These are phyloP conservation scores for Ericerus pela DNA, from an alignment of 1,140 invertebrate species.

Conservation along the genomic window DNA sequence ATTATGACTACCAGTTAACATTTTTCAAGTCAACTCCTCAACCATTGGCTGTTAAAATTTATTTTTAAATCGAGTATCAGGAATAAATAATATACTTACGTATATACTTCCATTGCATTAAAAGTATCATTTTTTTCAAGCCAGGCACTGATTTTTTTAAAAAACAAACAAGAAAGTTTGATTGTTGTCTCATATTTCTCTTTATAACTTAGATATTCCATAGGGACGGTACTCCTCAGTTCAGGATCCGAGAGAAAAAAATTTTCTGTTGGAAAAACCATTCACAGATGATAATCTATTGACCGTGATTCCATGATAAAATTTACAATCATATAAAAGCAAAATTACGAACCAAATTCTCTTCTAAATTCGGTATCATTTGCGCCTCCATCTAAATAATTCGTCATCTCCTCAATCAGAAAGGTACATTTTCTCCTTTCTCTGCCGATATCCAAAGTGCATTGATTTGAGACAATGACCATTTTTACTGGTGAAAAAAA, in stretches of 20 bases:
- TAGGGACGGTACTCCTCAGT: constrained; percentile 49
- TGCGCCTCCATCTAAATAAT: constrained; percentile 57
- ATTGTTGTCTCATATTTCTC: constrained; percentile 70
- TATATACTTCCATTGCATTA: constrained; percentile 22
- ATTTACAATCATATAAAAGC: too few relatives aligned
- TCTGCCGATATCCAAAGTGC: constrained; percentile 51
- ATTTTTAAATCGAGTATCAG: too few relatives aligned
- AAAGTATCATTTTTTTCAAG: constrained; percentile 20
- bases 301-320: too few relatives aligned
- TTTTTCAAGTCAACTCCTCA: too few relatives aligned
- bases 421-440: constrained; percentile 65
- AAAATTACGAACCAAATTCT: constrained; percentile 48
- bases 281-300: too few relatives aligned
- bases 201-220: constrained; percentile 67
- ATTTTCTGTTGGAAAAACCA: constrained; percentile 43
- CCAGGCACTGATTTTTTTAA: constrained; percentile 49
- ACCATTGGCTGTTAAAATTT: too few relatives aligned
- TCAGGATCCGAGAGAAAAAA: constrained; percentile 55
- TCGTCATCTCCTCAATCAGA: constrained; percentile 53
- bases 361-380: constrained; percentile 55
- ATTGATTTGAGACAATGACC: too few relatives aligned
- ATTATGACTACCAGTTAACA: too few relatives aligned
- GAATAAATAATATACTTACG: too few relatives aligned
- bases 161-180: constrained; percentile 53
- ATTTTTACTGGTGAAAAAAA: too few relatives aligned